Base-by-base conservation (phyloP, 2,888 invertebrate genomes). In the Orthosia gothica region DNA sequence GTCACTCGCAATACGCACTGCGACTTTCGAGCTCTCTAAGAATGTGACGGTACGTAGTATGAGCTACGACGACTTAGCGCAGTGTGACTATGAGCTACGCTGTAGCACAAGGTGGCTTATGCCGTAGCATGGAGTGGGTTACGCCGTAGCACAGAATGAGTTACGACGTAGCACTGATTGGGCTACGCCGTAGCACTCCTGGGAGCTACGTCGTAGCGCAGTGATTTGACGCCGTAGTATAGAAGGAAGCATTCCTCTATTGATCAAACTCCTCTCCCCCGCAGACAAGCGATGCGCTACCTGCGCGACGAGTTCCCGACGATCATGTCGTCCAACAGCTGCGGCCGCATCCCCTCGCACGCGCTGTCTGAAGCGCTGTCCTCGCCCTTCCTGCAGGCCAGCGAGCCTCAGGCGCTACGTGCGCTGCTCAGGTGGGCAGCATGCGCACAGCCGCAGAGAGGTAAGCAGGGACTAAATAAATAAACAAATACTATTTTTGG, bases 291-390 rank as follows among this genome's bases (percentile, higher is more conserved):
- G 68, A 97, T 99, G 92, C 99, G 99, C 91, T 99, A 98, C 95
- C 97, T 99, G 61, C 97, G 98, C 57, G 99, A 99, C 95, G 99
- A 99, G 95, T 99, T 99, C 95, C 97, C 98, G 68, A 96, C 97
- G 4, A 97, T 99, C 47, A 97, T 98, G 87, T 97, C 98, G 74
- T 98, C 98, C 5, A 97, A 98, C 95, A 98, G 87, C 95, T 98
- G 77, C 97, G 99, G 94, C 96, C 98, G 90, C 95, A 97, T 86
- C 96, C 99, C 88, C 93, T 97, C 83, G 97, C 97, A 88, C 97
- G 99, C 84, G 96, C 98, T 88, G 97, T 98, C 84, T 93, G 99
- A 89, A 97, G 98, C 95, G 97, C 98, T 94, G 92, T 98, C 90
- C 97, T 98, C 95, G 78, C 93, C 94, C 76, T 95, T 95, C 92